Percentiles rank a stretch among this genome's conserved stretches.
Conservation (phyloP, 2,113 vertebrate genomes). For the Orthonyx spaldingii region DNA sequence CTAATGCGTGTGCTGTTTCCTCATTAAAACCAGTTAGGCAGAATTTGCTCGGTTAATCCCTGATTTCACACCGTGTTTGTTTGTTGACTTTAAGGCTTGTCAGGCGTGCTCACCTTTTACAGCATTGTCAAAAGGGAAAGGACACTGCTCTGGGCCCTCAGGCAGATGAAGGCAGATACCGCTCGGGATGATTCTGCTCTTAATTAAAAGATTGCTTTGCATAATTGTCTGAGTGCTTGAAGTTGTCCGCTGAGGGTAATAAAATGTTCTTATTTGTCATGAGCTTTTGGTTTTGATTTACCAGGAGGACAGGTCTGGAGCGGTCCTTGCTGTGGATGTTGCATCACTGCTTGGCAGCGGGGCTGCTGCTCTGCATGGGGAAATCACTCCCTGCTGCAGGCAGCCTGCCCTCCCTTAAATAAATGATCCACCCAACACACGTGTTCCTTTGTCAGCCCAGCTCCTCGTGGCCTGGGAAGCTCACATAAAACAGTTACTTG, state of each 20-base stretch:
- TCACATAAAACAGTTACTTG: neutral
- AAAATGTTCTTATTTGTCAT: neutral
- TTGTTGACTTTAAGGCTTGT: neutral
- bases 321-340: accelerated
- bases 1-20: neutral
- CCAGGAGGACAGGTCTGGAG: neutral
- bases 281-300: neutral
- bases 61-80: neutral
- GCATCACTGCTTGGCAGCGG: accelerated
- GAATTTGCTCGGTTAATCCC: neutral
- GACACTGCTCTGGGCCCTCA: neutral
- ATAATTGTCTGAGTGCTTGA: neutral
- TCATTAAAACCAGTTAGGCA: neutral
- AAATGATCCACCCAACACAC: neutral
- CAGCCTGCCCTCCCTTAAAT: neutral
- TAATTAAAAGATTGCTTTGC: neutral
- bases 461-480: accelerated
- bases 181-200: neutral
- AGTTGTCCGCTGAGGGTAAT: neutral
- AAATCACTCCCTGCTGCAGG: neutral
- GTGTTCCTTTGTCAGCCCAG: neutral
- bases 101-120: neutral
- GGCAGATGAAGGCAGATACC: neutral
- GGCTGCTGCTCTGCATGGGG: neutral
- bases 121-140: slow-evolving; percentile 38